A percentile compares a stretch with the other conserved stretches of the same genome.
These are phyloP conservation scores for Acrocyrtus sp. DNA, from an alignment of 2,888 invertebrate genomes.

Conservation along the genomic window DNA sequence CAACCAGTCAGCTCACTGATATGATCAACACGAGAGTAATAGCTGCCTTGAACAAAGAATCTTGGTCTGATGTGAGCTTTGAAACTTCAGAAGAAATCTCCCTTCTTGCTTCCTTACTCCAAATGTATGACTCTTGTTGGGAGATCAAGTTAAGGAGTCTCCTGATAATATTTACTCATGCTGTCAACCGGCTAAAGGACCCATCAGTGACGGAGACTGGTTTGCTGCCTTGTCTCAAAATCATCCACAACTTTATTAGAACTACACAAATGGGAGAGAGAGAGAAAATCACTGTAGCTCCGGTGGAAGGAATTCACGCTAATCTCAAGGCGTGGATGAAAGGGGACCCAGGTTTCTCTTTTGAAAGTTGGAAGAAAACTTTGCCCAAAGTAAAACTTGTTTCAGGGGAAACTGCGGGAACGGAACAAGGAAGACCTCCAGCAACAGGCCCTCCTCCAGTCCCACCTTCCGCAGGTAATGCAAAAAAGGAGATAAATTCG, in stretches of 20 bases:
- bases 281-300: constrained; percentile 70
- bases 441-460: background rate
- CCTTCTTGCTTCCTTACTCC: constrained; percentile 85
- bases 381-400: constrained; percentile 65
- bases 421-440: background rate
- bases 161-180: constrained; percentile 85
- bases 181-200: constrained; percentile 79
- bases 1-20: constrained; percentile 60
- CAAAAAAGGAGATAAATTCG: constrained; percentile 37
- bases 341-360: constrained; percentile 77
- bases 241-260: constrained; percentile 81
- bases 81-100: constrained; percentile 79
- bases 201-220: constrained; percentile 91
- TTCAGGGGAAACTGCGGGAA: background rate
- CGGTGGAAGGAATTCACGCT: constrained; percentile 74
- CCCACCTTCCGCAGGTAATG: background rate
- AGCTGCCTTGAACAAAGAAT: constrained; percentile 60
- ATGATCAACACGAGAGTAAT: constrained; percentile 61
- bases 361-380: constrained; percentile 77
- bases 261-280: constrained; percentile 65
- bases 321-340: constrained; percentile 80
- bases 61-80: constrained; percentile 70
- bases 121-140: constrained; percentile 96
- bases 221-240: constrained; percentile 91
- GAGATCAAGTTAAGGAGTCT: constrained; percentile 88